Percentiles rank a stretch among this genome's conserved stretches.
Evolutionary conservation across 2,888 invertebrate species (phyloP).

Genomic region (Antitype chi): DNA sequence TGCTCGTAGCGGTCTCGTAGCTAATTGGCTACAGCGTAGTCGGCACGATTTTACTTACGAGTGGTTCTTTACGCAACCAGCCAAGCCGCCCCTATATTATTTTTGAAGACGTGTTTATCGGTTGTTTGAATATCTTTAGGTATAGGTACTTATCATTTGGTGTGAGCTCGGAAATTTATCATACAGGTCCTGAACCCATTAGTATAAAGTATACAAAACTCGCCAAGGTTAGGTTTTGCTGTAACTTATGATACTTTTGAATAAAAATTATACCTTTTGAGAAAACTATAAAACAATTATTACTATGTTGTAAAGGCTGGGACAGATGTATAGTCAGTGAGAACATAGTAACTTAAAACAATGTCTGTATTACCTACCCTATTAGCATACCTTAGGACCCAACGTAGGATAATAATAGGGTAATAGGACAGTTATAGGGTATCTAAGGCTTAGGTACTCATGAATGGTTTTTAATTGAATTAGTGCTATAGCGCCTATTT

Average conservation of each 20-base stretch:
- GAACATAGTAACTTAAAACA: neutral
- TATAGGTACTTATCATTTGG: too few species aligned
- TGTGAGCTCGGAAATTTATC: neutral
- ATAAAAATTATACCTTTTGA: neutral
- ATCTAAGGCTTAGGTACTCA: too few species aligned
- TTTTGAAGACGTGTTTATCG: neutral
- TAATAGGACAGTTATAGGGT: too few species aligned
- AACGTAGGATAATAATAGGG: too few species aligned
- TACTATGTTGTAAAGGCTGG: neutral
- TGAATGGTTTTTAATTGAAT: neutral
- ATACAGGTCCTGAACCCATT: neutral
- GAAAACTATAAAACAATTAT: neutral
- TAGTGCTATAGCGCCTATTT: neutral
- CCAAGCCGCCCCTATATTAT: neutral
- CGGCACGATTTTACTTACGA: constrained; percentile 16
- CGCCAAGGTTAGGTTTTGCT: too few species aligned
- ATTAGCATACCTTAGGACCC: neutral
- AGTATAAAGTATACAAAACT: neutral
- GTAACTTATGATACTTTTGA: neutral
- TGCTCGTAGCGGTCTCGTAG: constrained; percentile 29
- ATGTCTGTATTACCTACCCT: neutral
- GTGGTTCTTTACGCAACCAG: constrained; percentile 19
- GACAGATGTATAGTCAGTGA: neutral
- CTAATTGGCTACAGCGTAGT: constrained; percentile 50
- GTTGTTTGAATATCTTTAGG: neutral